Evolutionary conservation across 2,888 invertebrate genomes (phyloP).

Genomic region (Melieria crassipennis): DNA sequence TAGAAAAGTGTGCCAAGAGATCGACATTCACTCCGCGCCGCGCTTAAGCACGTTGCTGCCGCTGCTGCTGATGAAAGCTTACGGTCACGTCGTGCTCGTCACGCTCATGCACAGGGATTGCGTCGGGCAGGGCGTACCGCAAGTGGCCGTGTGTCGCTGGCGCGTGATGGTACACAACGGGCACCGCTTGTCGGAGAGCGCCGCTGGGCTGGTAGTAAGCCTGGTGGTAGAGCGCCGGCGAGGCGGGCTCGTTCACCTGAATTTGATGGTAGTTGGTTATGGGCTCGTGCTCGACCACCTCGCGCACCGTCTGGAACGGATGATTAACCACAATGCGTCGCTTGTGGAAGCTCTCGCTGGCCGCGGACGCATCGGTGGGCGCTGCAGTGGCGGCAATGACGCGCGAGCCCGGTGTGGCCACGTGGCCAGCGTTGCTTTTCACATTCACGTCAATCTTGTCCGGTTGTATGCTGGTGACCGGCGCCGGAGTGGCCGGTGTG

Average conservation of each 20-base stretch:
- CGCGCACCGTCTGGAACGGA: slow-evolving; percentile 72
- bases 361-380: slow-evolving; percentile 67
- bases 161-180: slow-evolving; percentile 19
- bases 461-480: slow-evolving; percentile 37
- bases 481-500: slow-evolving; percentile 28
- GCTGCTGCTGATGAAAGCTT: slow-evolving; percentile 13
- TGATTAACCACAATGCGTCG: slow-evolving; percentile 72
- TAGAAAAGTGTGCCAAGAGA: background rate
- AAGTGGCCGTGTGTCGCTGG: slow-evolving; percentile 29
- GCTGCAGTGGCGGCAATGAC: slow-evolving; percentile 71
- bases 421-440: slow-evolving; percentile 64
- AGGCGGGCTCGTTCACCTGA: slow-evolving; percentile 69
- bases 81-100: slow-evolving; percentile 16
- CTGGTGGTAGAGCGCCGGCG: slow-evolving; percentile 49
- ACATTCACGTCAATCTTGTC: slow-evolving; percentile 57
- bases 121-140: slow-evolving; percentile 26
- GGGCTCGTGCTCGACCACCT: slow-evolving; percentile 71
- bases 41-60: slow-evolving; percentile 8
- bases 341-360: slow-evolving; percentile 70
- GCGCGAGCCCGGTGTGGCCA: slow-evolving; percentile 65
- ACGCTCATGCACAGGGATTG: slow-evolving; percentile 24
- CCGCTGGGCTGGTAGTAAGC: slow-evolving; percentile 56
- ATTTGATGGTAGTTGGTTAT: slow-evolving; percentile 70
- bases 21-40: background rate
- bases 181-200: slow-evolving; percentile 33